phyloP scores from a whole-genome alignment of 2,797 vertebrate species.

The Danio albolineatus region DNA sequence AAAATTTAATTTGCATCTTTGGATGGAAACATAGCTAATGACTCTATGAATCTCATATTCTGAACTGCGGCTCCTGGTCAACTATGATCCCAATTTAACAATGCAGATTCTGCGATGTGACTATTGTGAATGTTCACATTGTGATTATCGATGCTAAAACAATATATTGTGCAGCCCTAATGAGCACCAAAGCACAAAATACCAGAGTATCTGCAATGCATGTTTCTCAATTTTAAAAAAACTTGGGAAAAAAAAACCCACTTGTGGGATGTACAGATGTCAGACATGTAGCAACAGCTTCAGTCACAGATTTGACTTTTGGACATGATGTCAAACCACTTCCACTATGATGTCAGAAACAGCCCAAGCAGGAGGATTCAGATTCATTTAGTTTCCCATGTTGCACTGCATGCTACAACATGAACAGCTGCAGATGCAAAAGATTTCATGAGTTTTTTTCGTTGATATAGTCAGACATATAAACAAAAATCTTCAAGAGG shows the following conservation, averaged over 20 bases:
- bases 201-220: not conserved
- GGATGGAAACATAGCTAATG: too few species aligned
- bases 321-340: conserved; percentile 55
- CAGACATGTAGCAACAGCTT: conserved; percentile 8
- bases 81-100: too few species aligned
- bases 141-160: too few species aligned
- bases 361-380: not conserved
- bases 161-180: too few species aligned
- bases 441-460: not conserved
- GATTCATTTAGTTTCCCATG: not conserved
- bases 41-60: too few species aligned
- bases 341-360: not conserved
- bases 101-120: too few species aligned
- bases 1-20: too few species aligned
- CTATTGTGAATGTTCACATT: too few species aligned
- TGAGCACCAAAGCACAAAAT: not conserved
- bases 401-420: not conserved
- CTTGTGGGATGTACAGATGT: conserved; percentile 9
- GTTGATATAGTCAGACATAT: not conserved
- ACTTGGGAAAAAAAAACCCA: not conserved
- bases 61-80: too few species aligned
- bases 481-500: not conserved
- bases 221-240: not conserved
- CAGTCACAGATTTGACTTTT: not conserved
- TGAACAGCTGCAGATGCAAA: not conserved